phyloP scores from a whole-genome alignment of 1,140 invertebrate genomes.

The Asobara japonica region DNA sequence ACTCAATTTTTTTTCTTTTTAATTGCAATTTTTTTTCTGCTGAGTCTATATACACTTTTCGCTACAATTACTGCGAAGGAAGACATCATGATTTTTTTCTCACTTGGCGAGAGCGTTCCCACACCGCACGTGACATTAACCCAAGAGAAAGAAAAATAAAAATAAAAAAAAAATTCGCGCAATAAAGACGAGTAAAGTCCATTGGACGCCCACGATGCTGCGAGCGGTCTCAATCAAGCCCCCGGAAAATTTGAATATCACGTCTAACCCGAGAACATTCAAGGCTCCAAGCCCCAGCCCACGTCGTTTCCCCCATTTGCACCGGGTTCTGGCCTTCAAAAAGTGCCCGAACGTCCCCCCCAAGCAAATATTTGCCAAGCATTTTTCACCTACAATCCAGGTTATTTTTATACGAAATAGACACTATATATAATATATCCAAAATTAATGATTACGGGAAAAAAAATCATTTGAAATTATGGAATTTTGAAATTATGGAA shows the following conservation, averaged over 20 bases:
- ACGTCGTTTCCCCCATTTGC: background rate
- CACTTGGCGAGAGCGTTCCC: no score
- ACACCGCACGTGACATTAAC: no score
- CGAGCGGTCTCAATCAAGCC: constrained; percentile 26
- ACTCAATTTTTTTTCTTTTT: no score
- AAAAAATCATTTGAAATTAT: no score
- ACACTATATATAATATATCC: no score
- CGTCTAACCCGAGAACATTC: constrained; percentile 17
- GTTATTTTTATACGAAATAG: no score
- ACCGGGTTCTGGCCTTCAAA: background rate
- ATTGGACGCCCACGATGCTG: background rate
- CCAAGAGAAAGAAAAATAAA: background rate
- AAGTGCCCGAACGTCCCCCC: constrained; percentile 18
- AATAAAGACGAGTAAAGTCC: background rate
- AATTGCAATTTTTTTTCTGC: no score
- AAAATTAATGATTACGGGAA: no score
- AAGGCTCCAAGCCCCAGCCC: constrained; percentile 3
- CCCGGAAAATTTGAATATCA: constrained; percentile 28
- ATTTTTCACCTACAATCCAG: constrained; percentile 26
- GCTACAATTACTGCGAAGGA: no score
- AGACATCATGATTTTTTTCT: no score
- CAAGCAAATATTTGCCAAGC: constrained; percentile 28
- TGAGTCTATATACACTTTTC: no score
- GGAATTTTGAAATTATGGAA: no score
- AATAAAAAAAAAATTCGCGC: background rate